Evolutionary conservation across 2,797 vertebrate genomes (phyloP).

Genomic region (Aldrovandia affinis): DNA sequence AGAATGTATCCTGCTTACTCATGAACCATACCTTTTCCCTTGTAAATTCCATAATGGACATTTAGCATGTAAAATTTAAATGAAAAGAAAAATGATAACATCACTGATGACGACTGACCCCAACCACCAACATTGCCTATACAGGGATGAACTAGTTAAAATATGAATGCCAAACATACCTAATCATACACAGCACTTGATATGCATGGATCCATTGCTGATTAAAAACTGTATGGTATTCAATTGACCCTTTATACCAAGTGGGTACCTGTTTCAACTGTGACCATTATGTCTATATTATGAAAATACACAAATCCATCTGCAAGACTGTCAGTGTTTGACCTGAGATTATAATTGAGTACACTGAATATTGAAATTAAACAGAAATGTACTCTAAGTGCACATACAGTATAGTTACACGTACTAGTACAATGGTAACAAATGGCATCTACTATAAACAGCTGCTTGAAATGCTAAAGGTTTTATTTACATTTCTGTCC

Average conservation of each 20-base stretch:
- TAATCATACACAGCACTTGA: background rate
- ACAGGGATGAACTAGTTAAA: background rate
- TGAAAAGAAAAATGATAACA: background rate
- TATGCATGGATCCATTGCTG: background rate
- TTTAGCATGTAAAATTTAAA: background rate
- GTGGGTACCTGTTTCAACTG: background rate
- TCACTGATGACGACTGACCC: background rate
- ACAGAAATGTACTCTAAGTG: background rate
- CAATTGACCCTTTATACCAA: constrained; percentile 25
- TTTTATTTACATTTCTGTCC: constrained; percentile 21
- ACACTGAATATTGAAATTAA: constrained; percentile 18
- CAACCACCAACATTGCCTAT: background rate
- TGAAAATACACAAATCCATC: constrained; percentile 22
- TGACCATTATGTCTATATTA: background rate
- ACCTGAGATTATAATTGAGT: constrained; percentile 23
- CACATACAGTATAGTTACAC: background rate
- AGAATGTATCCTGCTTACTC: too few relatives aligned
- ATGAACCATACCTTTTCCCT: background rate
- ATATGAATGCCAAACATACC: background rate
- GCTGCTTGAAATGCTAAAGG: constrained; percentile 31
- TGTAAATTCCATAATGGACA: background rate
- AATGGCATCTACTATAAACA: constrained; percentile 35
- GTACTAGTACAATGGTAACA: constrained; percentile 6
- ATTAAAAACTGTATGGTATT: constrained; percentile 4
- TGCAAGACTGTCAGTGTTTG: constrained; percentile 36